Evolutionary conservation across 2,888 invertebrate genomes (phyloP).

Genomic region (Seira sanloemensis): DNA sequence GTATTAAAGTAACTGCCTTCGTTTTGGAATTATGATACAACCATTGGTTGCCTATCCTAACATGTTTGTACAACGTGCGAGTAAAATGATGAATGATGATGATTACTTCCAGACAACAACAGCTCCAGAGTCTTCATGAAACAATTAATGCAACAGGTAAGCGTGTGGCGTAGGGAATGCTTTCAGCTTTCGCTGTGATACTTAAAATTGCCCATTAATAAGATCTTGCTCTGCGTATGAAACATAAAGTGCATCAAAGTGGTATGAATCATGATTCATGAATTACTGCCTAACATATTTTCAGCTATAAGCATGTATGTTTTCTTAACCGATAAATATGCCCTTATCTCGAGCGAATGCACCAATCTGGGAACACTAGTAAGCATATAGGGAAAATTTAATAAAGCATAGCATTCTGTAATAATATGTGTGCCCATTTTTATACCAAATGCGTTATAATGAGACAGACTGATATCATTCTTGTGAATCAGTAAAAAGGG

Average conservation of each 20-base stretch:
- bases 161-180: background rate
- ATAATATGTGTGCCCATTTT: too few relatives aligned
- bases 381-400: background rate
- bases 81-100: background rate
- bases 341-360: background rate
- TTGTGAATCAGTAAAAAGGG: background rate
- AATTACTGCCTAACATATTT: background rate
- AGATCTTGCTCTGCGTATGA: background rate
- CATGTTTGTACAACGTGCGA: background rate
- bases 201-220: background rate
- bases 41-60: background rate
- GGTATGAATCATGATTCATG: background rate
- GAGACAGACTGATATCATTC: background rate
- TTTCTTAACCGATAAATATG: background rate
- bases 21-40: background rate
- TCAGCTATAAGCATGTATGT: background rate
- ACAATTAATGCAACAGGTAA: background rate
- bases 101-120: constrained; percentile 9
- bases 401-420: too few relatives aligned
- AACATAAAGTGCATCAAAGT: background rate
- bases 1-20: background rate
- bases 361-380: background rate
- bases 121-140: background rate
- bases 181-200: too few relatives aligned
- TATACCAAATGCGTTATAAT: background rate